Percentiles rank a stretch among this genome's conserved stretches.
Evolutionary conservation across 1,140 invertebrate genomes (phyloP).

Genomic region (Theocolax elegans): DNA sequence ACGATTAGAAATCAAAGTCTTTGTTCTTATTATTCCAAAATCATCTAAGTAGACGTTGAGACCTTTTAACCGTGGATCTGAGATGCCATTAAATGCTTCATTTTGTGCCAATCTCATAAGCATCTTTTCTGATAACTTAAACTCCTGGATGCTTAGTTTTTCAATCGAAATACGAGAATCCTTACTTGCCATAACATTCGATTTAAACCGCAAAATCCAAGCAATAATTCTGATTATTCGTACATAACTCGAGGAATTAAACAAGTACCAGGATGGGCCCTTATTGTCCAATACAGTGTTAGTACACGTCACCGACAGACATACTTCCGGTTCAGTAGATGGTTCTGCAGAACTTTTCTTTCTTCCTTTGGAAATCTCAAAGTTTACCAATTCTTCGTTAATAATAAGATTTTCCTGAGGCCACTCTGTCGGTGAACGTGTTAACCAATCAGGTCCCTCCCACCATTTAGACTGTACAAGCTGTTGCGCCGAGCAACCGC

Average conservation of each 20-base stretch:
- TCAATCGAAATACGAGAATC: too few relatives aligned
- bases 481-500: slow-evolving; percentile 48
- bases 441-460: slow-evolving; percentile 54
- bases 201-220: too few relatives aligned
- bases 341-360: slow-evolving; percentile 29
- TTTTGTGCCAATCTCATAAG: slow-evolving; percentile 25
- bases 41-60: slow-evolving; percentile 40
- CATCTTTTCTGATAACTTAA: slow-evolving; percentile 36
- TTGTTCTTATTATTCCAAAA: slow-evolving; percentile 41
- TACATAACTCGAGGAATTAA: too few relatives aligned
- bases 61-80: too few relatives aligned
- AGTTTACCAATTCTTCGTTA: slow-evolving; percentile 42
- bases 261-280: too few relatives aligned
- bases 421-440: slow-evolving; percentile 46
- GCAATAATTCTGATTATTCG: too few relatives aligned
- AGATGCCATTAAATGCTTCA: too few relatives aligned
- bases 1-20: too few relatives aligned
- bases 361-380: too few relatives aligned
- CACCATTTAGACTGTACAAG: slow-evolving; percentile 50
- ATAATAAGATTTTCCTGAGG: slow-evolving; percentile 13
- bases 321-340: not conserved
- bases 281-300: slow-evolving; percentile 24
- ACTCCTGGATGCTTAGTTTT: slow-evolving; percentile 45
- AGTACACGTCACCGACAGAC: slow-evolving; percentile 46
- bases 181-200: too few relatives aligned